Evolutionary conservation across 2,888 invertebrate genomes (phyloP), one percentile per base, ranked within the genome.

Genomic region (Tricholauxania praeusta): DNA sequence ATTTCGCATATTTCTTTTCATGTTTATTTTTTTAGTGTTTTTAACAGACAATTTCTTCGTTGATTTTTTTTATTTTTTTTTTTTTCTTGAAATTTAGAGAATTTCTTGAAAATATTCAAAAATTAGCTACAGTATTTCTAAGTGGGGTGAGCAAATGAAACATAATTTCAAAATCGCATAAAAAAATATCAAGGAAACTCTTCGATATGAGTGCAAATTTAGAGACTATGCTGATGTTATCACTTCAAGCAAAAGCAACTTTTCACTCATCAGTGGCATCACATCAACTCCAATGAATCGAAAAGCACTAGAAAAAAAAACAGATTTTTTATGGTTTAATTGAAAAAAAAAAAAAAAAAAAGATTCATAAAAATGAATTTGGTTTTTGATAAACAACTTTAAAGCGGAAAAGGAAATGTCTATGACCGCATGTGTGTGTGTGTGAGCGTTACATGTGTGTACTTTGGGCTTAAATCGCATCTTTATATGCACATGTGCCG

Each of bases 401-500:
- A 72, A 74, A 71, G 32, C 71, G 76, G 72, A 75, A 72, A 15
- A 57, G 62, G 70, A 52, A 65, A 53, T 52, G 60, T 17, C 48
- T 19, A 57, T 70, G 66, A 53, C 49, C 62, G 51, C 53, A 39
- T 59, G 48, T 67, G 52, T 72, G 57, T 52, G 57, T 5, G n/a
- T 28, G 28, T 28, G 28, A 28, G 28, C 28, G 4, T 28, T 28
- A 28, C 28, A 22, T 70, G 17, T 70, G 49, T 49, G 62, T 32
- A 52, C 12, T 39, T 22, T 28, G 8, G 19, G 52, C 32, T 39
- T 47, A 17, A 32, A 55, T 71, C 14, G 39, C 55, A 49, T 22
- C 39, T 67, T 57, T 28, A 64, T 51, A 53, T 17, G 15, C 59
- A 59, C 68, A 55, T 67, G 67, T 55, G 55, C 32, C 55, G 28